Percentiles rank a stretch among this genome's conserved stretches.
Conservation (phyloP, 2,888 invertebrate species). For the Parelbella ahira region DNA sequence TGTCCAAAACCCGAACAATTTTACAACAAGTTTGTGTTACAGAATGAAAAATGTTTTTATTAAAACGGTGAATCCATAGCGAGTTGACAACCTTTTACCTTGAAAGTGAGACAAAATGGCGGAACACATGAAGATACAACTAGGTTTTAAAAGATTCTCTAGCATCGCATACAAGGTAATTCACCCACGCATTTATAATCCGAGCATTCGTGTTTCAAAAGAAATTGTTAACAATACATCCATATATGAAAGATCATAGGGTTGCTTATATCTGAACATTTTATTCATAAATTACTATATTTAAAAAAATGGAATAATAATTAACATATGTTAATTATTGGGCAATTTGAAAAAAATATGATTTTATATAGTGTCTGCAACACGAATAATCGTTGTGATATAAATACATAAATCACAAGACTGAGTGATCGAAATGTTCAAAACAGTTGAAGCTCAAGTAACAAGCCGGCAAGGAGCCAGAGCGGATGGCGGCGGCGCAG, state of each 20-base stretch:
- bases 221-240: too few relatives aligned
- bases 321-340: too few relatives aligned
- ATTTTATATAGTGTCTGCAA: too few relatives aligned
- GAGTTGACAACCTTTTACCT: slow-evolving; percentile 43
- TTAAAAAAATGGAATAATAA: too few relatives aligned
- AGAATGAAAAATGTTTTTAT: neutral
- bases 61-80: slow-evolving; percentile 17
- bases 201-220: slow-evolving; percentile 12
- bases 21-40: too few relatives aligned
- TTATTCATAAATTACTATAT: too few relatives aligned
- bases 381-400: too few relatives aligned
- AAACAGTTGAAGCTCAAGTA: slow-evolving; percentile 38
- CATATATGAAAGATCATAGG: too few relatives aligned
- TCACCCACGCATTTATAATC: slow-evolving; percentile 6
- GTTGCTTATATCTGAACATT: too few relatives aligned
- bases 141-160: slow-evolving; percentile 21
- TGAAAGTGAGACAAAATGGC: slow-evolving; percentile 59
- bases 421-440: slow-evolving; percentile 2
- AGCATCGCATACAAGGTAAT: slow-evolving; percentile 5
- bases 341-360: too few relatives aligned
- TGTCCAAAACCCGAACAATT: too few relatives aligned
- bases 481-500: slow-evolving; percentile 38
- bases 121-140: slow-evolving; percentile 26
- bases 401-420: too few relatives aligned
- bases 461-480: slow-evolving; percentile 47